These are phyloP conservation scores for Trichacis sp. DNA, from an alignment of 2,888 invertebrate species.

Conservation along the genomic window DNA sequence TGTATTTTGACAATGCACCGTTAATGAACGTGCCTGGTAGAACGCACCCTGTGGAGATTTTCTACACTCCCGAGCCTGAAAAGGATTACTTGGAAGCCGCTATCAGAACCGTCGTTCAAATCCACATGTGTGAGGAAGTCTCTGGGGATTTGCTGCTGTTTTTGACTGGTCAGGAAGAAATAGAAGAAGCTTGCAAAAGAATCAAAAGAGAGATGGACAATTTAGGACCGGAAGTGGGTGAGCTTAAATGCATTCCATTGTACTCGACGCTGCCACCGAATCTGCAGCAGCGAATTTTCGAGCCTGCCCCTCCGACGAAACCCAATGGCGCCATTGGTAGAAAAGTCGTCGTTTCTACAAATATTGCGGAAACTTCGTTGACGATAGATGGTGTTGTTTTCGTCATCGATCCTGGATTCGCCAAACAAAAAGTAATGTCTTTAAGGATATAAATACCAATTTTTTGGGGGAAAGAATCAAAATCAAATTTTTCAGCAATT, in stretches of 20 bases:
- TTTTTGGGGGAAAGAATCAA: too few relatives aligned
- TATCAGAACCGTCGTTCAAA: conserved; percentile 96
- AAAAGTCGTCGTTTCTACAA: conserved; percentile 97
- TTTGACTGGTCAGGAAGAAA: conserved; percentile 92
- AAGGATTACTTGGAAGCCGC: conserved; percentile 98
- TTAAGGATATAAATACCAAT: neutral
- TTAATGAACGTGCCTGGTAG: conserved; percentile 98
- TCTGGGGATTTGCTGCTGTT: conserved; percentile 94
- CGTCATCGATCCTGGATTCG: conserved; percentile 99
- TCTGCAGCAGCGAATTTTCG: conserved; percentile 96
- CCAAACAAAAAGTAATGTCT: conserved; percentile 89
- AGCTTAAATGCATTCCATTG: conserved; percentile 96
- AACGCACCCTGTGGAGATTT: conserved; percentile 96
- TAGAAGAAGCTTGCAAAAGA: conserved; percentile 98
- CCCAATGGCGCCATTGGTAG: conserved; percentile 90
- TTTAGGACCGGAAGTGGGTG: conserved; percentile 95
- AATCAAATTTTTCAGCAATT: neutral
- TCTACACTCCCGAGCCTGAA: conserved; percentile 99
- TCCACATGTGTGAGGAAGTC: conserved; percentile 95
- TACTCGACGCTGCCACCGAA: conserved; percentile 99
- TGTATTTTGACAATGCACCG: conserved; percentile 98
- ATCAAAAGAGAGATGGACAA: conserved; percentile 97
- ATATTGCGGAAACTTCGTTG: conserved; percentile 98
- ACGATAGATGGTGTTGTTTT: conserved; percentile 99
- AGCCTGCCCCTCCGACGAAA: conserved; percentile 93